Percentiles rank a stretch among this genome's conserved stretches.
Conservation (phyloP, 2,797 vertebrate genomes). For the Danio aesculapii region DNA sequence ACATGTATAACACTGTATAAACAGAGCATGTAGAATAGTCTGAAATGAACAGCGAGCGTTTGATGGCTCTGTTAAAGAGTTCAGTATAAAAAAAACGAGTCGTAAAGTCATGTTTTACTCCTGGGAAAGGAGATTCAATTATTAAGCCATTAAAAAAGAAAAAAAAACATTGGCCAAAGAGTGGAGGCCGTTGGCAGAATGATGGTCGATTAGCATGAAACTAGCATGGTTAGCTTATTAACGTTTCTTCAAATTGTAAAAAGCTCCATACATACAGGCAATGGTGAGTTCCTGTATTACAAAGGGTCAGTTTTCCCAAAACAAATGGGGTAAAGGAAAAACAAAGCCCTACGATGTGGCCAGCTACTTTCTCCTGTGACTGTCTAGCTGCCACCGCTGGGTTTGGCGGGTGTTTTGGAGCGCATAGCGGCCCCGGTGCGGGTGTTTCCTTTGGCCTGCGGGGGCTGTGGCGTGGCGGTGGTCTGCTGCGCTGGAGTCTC, state of each 20-base stretch:
- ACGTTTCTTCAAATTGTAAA: conserved; percentile 7
- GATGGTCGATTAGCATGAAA: conserved; percentile 13
- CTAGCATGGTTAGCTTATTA: conserved; percentile 18
- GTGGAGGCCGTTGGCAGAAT: not conserved
- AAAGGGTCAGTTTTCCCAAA: conserved; percentile 23
- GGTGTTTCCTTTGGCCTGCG: conserved; percentile 84
- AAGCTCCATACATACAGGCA: not conserved
- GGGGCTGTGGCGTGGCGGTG: conserved; percentile 70
- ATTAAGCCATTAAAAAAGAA: conserved; percentile 14
- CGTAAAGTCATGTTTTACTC: conserved; percentile 6
- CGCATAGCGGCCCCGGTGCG: conserved; percentile 81
- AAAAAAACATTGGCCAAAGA: not conserved
- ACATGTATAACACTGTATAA: conserved; percentile 32
- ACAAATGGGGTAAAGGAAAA: not conserved
- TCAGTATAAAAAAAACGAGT: conserved; percentile 22
- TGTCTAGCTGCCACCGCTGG: conserved; percentile 78
- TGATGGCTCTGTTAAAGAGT: conserved; percentile 28
- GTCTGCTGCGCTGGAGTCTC: conserved; percentile 73
- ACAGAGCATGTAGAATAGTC: conserved; percentile 7
- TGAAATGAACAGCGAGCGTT: conserved; percentile 23
- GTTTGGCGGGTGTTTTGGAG: conserved; percentile 86
- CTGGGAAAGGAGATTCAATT: conserved; percentile 18
- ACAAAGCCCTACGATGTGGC: not conserved
- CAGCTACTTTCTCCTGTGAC: not conserved
- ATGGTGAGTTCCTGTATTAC: not conserved